phyloP scores from a whole-genome alignment of 2,888 invertebrate genomes.

The Eustalomyia histrio region DNA sequence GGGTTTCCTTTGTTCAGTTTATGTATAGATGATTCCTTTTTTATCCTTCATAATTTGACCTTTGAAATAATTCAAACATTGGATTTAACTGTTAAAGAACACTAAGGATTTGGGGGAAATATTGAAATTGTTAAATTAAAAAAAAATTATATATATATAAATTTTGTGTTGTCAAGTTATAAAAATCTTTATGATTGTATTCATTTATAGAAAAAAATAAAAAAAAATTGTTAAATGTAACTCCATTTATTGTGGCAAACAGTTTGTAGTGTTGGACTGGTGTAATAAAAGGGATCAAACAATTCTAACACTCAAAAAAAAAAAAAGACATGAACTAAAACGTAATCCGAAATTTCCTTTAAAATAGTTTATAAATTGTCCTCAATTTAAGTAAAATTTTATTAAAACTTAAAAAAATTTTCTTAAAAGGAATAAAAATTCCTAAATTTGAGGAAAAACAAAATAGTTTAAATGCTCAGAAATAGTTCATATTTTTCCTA shows the following conservation, averaged over 20 bases:
- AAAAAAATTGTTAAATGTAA: not conserved
- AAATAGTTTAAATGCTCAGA: too few relatives aligned
- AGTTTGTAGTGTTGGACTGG: not conserved
- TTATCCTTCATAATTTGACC: constrained; percentile 47
- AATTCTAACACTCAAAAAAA: too few relatives aligned
- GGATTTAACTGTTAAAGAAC: constrained; percentile 8
- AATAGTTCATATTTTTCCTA: too few relatives aligned
- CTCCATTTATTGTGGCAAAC: not conserved
- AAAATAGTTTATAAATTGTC: too few relatives aligned
- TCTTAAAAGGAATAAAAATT: too few relatives aligned
- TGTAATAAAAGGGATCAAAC: not conserved
- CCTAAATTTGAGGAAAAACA: too few relatives aligned
- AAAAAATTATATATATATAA: constrained; percentile 4
- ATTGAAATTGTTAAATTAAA: not conserved
- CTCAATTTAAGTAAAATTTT: too few relatives aligned
- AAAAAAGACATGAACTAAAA: too few relatives aligned
- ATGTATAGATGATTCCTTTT: not conserved
- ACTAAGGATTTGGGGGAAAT: not conserved
- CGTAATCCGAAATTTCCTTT: too few relatives aligned
- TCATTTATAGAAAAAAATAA: not conserved
- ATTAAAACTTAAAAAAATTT: too few relatives aligned
- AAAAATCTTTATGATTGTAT: constrained; percentile 14
- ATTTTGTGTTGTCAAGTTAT: constrained; percentile 30
- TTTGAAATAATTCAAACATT: constrained; percentile 11
- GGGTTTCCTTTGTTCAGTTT: not conserved